A percentile compares a stretch with the other conserved stretches of the same genome.
phyloP scores from a whole-genome alignment of 2,888 invertebrate species.

The Deroplatys truncata region DNA sequence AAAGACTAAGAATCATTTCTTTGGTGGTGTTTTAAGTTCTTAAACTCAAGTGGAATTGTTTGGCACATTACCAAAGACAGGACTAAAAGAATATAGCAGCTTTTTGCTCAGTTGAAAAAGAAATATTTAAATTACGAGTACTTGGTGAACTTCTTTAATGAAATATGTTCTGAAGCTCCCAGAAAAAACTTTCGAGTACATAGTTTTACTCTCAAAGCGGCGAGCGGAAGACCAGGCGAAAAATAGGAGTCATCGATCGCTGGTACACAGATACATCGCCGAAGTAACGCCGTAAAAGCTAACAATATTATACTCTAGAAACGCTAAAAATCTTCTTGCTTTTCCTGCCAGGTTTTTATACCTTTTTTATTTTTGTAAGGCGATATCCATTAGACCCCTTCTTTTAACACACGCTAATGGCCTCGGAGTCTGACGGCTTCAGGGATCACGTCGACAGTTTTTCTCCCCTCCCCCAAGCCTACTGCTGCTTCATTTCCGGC shows the following conservation, averaged over 20 bases:
- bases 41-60: too few relatives aligned
- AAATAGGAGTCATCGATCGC: neutral
- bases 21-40: too few relatives aligned
- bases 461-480: neutral
- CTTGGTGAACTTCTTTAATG: neutral
- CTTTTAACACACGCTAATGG: neutral
- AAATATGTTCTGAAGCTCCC: neutral
- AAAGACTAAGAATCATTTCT: too few relatives aligned
- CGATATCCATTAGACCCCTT: neutral
- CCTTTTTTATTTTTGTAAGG: neutral
- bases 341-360: neutral
- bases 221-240: neutral
- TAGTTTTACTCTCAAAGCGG: neutral
- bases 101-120: neutral
- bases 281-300: neutral
- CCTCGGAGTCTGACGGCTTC: neutral
- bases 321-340: neutral
- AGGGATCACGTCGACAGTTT: neutral
- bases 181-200: neutral
- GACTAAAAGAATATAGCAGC: neutral
- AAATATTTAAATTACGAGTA: neutral
- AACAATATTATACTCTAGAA: neutral
- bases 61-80: too few relatives aligned
- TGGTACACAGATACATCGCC: neutral
- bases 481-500: neutral